These are phyloP conservation scores for Idaea straminata DNA, from an alignment of 2,888 invertebrate genomes.

Conservation along the genomic window DNA sequence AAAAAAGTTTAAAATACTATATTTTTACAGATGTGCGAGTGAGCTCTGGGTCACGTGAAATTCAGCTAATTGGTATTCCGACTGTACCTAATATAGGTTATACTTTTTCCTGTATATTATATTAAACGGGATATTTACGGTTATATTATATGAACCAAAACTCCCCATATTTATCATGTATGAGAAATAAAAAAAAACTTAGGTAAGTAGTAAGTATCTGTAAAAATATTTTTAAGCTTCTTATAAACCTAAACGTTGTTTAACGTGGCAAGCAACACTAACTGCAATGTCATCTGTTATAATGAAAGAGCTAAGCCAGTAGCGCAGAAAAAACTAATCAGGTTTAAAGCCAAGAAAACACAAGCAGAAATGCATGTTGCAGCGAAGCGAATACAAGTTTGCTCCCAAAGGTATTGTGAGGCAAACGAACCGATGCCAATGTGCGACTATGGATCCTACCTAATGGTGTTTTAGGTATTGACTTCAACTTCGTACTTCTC, in stretches of 20 bases:
- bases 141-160: too few species aligned
- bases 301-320: constrained; percentile 1
- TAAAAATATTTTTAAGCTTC: too few species aligned
- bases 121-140: too few species aligned
- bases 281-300: background rate
- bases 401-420: constrained; percentile 16
- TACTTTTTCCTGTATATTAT: too few species aligned
- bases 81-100: too few species aligned
- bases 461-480: constrained; percentile 22
- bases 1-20: too few species aligned
- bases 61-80: too few species aligned
- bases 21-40: too few species aligned
- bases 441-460: constrained; percentile 13
- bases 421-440: constrained; percentile 15
- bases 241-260: background rate
- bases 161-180: too few species aligned
- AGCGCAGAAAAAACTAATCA: constrained; percentile 19
- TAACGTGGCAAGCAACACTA: background rate
- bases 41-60: too few species aligned
- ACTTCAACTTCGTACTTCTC: constrained; percentile 11
- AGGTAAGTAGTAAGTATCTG: too few species aligned
- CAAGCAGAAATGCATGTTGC: constrained; percentile 20
- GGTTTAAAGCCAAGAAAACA: constrained; percentile 16
- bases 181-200: too few species aligned
- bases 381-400: constrained; percentile 13